Base-by-base conservation (phyloP, 1,140 invertebrate species). In the Holcopasites calliopsidis region DNA sequence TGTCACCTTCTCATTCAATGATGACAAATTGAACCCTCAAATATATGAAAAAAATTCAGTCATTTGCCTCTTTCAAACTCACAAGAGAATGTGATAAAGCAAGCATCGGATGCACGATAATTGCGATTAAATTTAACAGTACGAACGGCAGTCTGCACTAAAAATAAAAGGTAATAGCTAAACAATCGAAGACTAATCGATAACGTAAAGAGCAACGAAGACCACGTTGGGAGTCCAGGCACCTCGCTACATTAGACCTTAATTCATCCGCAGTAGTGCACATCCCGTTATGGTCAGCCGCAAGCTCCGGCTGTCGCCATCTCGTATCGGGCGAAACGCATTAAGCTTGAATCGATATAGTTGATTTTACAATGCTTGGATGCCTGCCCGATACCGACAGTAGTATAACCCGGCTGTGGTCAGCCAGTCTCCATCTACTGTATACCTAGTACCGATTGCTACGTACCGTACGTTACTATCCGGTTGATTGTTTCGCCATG, bases 141-240 rank as follows among this genome's bases (percentile, higher is more conserved):
- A 82, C 80, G 79, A 77, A 78, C 77, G 76, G 84, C 84, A 64
- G 85, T 52, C 60, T 62, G 23, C 57, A 69, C 83, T 87, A 87
- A 88, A 89, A 88, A 88, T 84, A 86, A 81, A 85, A 85, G 68
- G 61, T 76, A 86, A 87, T 74, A 78, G 80, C 69, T 68, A 71
- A 86, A 86, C 77, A 86, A 89, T 90, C 86, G 83, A 88, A 88
- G 81, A 47, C 60, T 77, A 85, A 89, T 90, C 86, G 84, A 89
- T 90, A 87, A 23, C 38, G 28, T 74, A 82, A 78, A 70, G 62
- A 71, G 72, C 76, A 40, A 33, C 52, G 54, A 55, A 40, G 60
- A n/a, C 38, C 64, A 23, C 52, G 64, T 35, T 50, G 47, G 49
- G 52, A 61, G 62, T 75, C 21, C 76, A 72, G 71, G 62, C 81